Conservation (phyloP, 1,140 invertebrate species). For the Drosophila ironensis region DNA sequence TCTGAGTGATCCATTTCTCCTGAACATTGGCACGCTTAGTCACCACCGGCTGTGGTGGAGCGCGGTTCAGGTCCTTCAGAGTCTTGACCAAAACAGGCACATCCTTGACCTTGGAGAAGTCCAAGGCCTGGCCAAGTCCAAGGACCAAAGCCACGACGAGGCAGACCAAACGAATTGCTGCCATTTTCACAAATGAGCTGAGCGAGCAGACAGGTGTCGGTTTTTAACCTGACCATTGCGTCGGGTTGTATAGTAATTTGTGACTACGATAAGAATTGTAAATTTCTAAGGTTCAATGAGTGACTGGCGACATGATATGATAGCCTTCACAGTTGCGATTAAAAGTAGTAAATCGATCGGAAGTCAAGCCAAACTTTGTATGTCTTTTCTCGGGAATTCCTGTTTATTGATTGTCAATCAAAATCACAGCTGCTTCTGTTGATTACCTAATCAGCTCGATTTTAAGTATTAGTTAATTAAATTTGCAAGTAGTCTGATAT, state of each 20-base stretch:
- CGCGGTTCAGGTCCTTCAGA: constrained; percentile 53
- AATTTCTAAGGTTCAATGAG: constrained; percentile 52
- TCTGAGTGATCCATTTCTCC: constrained; percentile 72
- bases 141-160: constrained; percentile 29
- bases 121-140: constrained; percentile 9
- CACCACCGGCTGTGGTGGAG: constrained; percentile 41
- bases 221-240: constrained; percentile 29
- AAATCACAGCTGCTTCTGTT: constrained; percentile 4
- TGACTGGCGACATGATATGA: constrained; percentile 14
- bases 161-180: constrained; percentile 45
- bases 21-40: constrained; percentile 1
- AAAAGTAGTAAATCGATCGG: constrained; percentile 27
- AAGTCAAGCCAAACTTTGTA: constrained; percentile 2
- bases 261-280: constrained; percentile 44
- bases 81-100: constrained; percentile 56
- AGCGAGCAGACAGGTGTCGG: not conserved
- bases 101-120: constrained; percentile 37
- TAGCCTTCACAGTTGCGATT: constrained; percentile 24
- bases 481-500: too few species aligned
- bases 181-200: constrained; percentile 53
- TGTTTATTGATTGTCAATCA: constrained; percentile 4
- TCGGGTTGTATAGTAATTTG: constrained; percentile 36
- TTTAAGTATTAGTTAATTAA: not conserved
- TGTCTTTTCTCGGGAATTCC: constrained; percentile 5
- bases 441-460: not conserved